These are phyloP conservation scores for Sorex araneus DNA, from an alignment of 2,113 vertebrate species.

Conservation along the genomic window DNA sequence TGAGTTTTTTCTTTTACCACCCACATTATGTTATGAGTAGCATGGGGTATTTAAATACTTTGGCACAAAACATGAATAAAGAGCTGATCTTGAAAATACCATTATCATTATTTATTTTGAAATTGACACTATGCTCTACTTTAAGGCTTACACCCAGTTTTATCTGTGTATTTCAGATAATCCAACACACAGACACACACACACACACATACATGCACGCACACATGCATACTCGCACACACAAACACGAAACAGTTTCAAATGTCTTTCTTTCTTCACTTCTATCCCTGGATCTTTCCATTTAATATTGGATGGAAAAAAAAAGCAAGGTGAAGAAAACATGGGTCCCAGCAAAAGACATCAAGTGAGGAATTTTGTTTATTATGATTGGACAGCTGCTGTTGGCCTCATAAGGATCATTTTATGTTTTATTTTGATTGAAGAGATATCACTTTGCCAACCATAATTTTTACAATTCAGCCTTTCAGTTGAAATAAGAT, in stretches of 20 bases:
- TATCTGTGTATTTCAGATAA: conserved; percentile 87
- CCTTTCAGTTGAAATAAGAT: conserved; percentile 85
- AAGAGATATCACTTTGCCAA: conserved; percentile 90
- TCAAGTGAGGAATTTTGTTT: conserved; percentile 90
- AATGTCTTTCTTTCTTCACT: conserved; percentile 80
- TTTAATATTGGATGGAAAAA: conserved; percentile 82
- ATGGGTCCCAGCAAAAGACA: conserved; percentile 87
- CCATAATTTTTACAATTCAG: conserved; percentile 88
- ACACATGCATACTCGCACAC: neutral
- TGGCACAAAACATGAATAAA: conserved; percentile 83
- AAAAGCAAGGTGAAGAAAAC: conserved; percentile 88
- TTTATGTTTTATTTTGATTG: conserved; percentile 92
- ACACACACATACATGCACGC: conserved; percentile 42
- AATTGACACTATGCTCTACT: conserved; percentile 86
- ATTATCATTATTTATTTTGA: conserved; percentile 90
- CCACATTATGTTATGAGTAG: conserved; percentile 87
- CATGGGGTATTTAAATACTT: conserved; percentile 84
- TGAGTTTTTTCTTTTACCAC: conserved; percentile 81
- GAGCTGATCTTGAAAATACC: conserved; percentile 88
- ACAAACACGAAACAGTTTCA: conserved; percentile 77
- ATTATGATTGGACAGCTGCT: conserved; percentile 90
- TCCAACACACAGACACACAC: conserved; percentile 78
- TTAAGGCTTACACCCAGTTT: conserved; percentile 87
- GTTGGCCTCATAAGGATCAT: conserved; percentile 88
- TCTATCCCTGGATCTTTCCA: conserved; percentile 81